Percentiles rank a stretch among this genome's conserved stretches.
These are phyloP conservation scores for Bombyx huttoni DNA, from an alignment of 2,888 invertebrate genomes.

Conservation along the genomic window DNA sequence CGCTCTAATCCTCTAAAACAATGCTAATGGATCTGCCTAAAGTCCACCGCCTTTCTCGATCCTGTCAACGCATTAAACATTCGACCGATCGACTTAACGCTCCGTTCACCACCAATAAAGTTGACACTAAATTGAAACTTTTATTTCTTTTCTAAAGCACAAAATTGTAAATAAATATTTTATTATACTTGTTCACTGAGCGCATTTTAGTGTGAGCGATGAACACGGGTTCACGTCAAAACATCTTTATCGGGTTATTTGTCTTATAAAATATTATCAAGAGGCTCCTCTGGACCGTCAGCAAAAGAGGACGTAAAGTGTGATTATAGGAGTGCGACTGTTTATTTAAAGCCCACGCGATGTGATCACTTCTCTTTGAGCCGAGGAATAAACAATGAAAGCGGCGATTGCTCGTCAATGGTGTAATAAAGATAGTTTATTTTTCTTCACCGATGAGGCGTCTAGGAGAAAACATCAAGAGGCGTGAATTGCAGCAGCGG, in stretches of 20 bases:
- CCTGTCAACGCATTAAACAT: slow-evolving; percentile 60
- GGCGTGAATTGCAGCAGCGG: slow-evolving; percentile 41
- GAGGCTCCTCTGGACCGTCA: slow-evolving; percentile 68
- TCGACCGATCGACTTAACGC: slow-evolving; percentile 59
- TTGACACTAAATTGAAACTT: slow-evolving; percentile 65
- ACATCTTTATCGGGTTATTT: slow-evolving; percentile 73
- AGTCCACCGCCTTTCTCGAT: slow-evolving; percentile 43
- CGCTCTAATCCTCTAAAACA: slow-evolving; percentile 69
- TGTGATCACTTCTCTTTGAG: slow-evolving; percentile 59
- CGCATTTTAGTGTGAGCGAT: slow-evolving; percentile 71
- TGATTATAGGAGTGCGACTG: slow-evolving; percentile 55
- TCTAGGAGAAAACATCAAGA: slow-evolving; percentile 48
- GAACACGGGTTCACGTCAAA: slow-evolving; percentile 72
- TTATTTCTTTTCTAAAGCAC: slow-evolving; percentile 56
- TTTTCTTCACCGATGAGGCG: slow-evolving; percentile 54
- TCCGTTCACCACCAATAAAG: slow-evolving; percentile 62
- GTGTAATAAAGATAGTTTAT: slow-evolving; percentile 63
- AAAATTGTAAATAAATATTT: slow-evolving; percentile 66
- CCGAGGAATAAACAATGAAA: slow-evolving; percentile 66
- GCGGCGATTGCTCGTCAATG: slow-evolving; percentile 64
- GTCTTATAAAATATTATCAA: slow-evolving; percentile 73
- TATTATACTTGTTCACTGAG: slow-evolving; percentile 66
- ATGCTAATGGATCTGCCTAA: slow-evolving; percentile 69
- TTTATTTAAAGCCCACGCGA: slow-evolving; percentile 67
- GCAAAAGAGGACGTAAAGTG: slow-evolving; percentile 66